A percentile compares a stretch with the other conserved stretches of the same genome.
phyloP scores from a whole-genome alignment of 2,888 invertebrate species.

The Drosophila pegasa region DNA sequence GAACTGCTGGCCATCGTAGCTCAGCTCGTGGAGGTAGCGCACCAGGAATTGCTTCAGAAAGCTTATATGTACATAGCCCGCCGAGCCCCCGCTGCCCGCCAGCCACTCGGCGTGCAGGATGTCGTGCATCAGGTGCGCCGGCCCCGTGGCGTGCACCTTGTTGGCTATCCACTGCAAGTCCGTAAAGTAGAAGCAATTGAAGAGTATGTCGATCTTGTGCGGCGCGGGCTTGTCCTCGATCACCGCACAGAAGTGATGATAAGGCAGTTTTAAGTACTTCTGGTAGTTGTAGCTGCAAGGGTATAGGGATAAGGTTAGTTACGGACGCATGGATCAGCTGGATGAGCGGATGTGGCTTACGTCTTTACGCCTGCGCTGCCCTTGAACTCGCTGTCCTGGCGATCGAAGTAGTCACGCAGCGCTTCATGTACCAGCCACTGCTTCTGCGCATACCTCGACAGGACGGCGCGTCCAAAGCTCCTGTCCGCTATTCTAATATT shows the following conservation, averaged over 20 bases:
- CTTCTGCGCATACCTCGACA: constrained; percentile 81
- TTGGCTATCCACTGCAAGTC: constrained; percentile 92
- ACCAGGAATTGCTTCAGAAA: constrained; percentile 88
- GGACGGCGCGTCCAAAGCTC: constrained; percentile 79
- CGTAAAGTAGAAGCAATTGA: constrained; percentile 89
- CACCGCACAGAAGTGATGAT: constrained; percentile 87
- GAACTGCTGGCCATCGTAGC: constrained; percentile 93
- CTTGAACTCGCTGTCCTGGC: constrained; percentile 79
- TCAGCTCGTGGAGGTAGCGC: constrained; percentile 89
- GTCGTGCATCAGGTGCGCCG: constrained; percentile 91
- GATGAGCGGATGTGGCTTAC: constrained; percentile 45
- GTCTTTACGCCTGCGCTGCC: constrained; percentile 52
- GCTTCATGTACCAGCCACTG: constrained; percentile 81
- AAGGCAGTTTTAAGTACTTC: constrained; percentile 93
- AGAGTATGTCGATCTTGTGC: constrained; percentile 86
- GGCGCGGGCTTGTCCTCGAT: constrained; percentile 76
- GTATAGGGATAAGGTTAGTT: background rate
- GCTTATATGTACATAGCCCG: constrained; percentile 82
- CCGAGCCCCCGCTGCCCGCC: constrained; percentile 49
- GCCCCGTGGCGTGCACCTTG: constrained; percentile 91
- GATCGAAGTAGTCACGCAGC: constrained; percentile 81
- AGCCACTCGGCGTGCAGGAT: constrained; percentile 86
- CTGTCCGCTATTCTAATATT: constrained; percentile 84
- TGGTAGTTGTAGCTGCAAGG: constrained; percentile 90
- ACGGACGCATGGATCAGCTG: too few relatives aligned